Evolutionary conservation across 2,888 invertebrate species (phyloP).

Genomic region (Tetragonisca angustula): DNA sequence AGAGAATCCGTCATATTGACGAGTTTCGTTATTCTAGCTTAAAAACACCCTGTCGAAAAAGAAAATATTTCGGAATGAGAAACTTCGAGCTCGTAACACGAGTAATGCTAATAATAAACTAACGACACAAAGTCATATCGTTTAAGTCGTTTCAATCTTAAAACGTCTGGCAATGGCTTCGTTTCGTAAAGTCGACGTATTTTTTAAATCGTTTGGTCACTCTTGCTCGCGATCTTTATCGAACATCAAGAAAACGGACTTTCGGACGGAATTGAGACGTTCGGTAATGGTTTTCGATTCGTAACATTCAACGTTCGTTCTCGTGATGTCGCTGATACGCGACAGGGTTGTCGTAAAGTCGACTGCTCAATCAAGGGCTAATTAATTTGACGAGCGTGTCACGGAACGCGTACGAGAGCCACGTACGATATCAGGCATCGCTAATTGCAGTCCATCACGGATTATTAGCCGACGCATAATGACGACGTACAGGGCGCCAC

Average conservation of each 20-base stretch:
- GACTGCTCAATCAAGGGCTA: conserved; percentile 33
- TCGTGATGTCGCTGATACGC: not conserved
- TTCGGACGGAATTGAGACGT: not conserved
- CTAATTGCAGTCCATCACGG: conserved; percentile 61
- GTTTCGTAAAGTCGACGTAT: no score
- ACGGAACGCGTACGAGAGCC: conserved; percentile 34
- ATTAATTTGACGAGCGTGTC: conserved; percentile 65
- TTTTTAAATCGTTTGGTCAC: not conserved
- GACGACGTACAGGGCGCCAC: conserved; percentile 11
- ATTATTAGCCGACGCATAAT: conserved; percentile 60
- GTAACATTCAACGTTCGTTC: not conserved
- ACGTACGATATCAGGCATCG: conserved; percentile 36
- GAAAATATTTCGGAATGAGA: no score
- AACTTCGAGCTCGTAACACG: no score
- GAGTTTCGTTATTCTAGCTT: no score
- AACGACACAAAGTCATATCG: no score
- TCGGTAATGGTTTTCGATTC: not conserved
- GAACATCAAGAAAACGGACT: not conserved
- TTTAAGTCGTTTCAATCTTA: not conserved
- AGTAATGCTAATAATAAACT: no score
- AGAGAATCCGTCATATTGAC: no score
- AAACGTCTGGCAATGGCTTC: not conserved
- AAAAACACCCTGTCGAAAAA: no score
- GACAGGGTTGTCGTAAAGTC: conserved; percentile 10
- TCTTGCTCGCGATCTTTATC: not conserved